These are phyloP conservation scores for Drosophila siamana DNA, from an alignment of 2,888 invertebrate genomes.

Conservation along the genomic window DNA sequence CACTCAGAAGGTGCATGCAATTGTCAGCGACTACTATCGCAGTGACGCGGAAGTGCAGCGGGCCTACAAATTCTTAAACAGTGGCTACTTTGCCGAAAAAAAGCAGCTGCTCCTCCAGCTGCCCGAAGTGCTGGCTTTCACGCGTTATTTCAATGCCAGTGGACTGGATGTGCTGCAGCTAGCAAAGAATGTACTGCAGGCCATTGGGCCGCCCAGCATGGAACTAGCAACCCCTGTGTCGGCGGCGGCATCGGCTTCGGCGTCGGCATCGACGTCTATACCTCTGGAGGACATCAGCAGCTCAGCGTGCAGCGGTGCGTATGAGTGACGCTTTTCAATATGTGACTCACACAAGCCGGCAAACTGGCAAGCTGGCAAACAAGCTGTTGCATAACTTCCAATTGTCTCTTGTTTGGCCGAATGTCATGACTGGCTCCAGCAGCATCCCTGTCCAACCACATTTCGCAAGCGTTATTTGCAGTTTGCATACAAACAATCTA, in stretches of 20 bases:
- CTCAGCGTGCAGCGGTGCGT: constrained; percentile 56
- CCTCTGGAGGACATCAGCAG: constrained; percentile 8
- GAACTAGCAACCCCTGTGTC: constrained; percentile 41
- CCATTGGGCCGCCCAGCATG: constrained; percentile 31
- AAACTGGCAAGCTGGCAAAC: constrained; percentile 32
- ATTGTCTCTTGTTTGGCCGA: constrained; percentile 22
- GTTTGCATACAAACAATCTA: no score
- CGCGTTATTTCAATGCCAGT: constrained; percentile 81
- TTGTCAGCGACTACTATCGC: constrained; percentile 80
- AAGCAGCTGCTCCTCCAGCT: constrained; percentile 74
- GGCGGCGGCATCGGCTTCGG: no score
- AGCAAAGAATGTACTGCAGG: constrained; percentile 66
- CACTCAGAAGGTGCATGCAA: constrained; percentile 74
- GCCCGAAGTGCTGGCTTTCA: constrained; percentile 81
- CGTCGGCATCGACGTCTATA: no score
- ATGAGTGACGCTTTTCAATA: constrained; percentile 29
- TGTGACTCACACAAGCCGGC: no score
- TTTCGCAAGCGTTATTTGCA: constrained; percentile 39
- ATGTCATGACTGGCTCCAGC: no score
- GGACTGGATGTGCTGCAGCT: constrained; percentile 83
- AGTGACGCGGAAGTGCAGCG: constrained; percentile 83
- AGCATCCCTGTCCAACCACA: no score
- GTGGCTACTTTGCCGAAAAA: constrained; percentile 73
- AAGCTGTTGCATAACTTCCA: constrained; percentile 44
- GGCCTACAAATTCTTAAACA: constrained; percentile 78